These are phyloP conservation scores for Halocaridina rubra DNA, from an alignment of 2,888 invertebrate genomes.

Conservation along the genomic window DNA sequence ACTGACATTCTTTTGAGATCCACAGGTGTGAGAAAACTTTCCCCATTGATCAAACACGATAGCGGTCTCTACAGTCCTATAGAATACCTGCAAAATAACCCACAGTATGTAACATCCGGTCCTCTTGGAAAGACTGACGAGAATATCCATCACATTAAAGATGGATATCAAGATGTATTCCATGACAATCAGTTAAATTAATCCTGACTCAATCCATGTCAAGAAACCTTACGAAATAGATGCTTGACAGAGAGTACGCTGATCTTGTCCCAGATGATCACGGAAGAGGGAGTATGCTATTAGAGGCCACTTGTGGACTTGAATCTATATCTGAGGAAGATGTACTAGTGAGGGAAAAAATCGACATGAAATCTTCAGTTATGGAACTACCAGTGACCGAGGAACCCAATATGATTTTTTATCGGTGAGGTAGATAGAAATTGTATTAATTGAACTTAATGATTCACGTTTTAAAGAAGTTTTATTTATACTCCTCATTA, in stretches of 20 bases:
- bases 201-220: background rate
- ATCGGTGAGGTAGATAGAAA: too few species aligned
- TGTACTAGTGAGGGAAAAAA: background rate
- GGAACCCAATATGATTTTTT: too few species aligned
- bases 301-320: constrained; percentile 39
- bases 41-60: constrained; percentile 35
- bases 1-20: background rate
- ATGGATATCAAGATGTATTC: background rate
- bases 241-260: constrained; percentile 20
- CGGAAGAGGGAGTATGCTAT: constrained; percentile 5
- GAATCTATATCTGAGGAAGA: constrained; percentile 25
- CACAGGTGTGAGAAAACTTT: background rate
- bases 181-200: background rate
- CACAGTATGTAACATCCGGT: constrained; percentile 24
- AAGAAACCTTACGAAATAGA: too few species aligned
- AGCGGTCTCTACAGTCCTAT: constrained; percentile 49
- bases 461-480: too few species aligned
- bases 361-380: background rate
- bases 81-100: constrained; percentile 32
- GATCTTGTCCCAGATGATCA: constrained; percentile 24
- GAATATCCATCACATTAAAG: constrained; percentile 15
- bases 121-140: constrained; percentile 20
- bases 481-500: too few species aligned
- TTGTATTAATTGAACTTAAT: too few species aligned
- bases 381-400: background rate